A percentile compares a stretch with the other conserved stretches of the same genome.
phyloP scores from a whole-genome alignment of 2,113 vertebrate genomes.

The Dromas ardeola region DNA sequence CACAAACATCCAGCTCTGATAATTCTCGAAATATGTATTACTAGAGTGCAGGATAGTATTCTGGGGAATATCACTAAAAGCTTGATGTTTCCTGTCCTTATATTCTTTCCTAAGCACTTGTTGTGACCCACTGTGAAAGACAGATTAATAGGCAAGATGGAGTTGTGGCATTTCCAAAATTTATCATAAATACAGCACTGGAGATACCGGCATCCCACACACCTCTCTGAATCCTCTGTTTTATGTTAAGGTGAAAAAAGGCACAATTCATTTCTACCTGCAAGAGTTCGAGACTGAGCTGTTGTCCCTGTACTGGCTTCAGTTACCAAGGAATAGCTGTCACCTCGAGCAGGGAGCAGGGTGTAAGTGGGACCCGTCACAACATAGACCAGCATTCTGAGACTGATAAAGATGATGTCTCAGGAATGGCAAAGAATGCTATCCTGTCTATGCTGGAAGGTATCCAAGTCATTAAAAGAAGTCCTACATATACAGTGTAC shows the following conservation, averaged over 20 bases:
- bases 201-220: background rate
- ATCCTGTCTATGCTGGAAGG: background rate
- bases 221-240: background rate
- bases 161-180: background rate
- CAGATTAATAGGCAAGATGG: background rate
- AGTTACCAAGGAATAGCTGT: background rate
- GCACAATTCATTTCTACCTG: background rate
- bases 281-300: background rate
- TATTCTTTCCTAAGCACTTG: background rate
- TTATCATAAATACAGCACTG: background rate
- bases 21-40: background rate
- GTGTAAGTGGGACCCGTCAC: background rate
- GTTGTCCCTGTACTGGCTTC: background rate
- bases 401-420: background rate
- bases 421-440: background rate
- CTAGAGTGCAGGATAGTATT: background rate
- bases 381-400: background rate
- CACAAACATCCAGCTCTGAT: background rate
- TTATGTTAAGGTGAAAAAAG: background rate
- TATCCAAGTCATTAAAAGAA: background rate
- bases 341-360: background rate
- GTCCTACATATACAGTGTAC: background rate
- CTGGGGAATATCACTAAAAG: background rate
- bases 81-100: background rate
- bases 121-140: background rate